Percentiles rank a stretch among this genome's conserved stretches.
These are phyloP conservation scores for Halocaridina rubra DNA, from an alignment of 2,888 invertebrate species.

Conservation along the genomic window DNA sequence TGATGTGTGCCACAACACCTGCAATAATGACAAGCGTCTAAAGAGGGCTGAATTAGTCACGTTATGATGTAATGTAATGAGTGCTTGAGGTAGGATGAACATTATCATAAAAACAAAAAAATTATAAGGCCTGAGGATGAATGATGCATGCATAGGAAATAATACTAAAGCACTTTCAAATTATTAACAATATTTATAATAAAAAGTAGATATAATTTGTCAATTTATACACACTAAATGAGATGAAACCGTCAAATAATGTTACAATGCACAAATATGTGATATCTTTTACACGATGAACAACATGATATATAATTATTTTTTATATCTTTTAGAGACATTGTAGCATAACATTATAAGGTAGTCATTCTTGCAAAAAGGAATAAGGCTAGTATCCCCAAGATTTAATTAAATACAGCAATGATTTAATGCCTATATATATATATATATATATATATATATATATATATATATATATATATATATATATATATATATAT, in stretches of 20 bases:
- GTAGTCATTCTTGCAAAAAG: conserved; percentile 17
- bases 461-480: too few relatives aligned
- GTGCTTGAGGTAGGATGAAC: conserved; percentile 52
- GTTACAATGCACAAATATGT: conserved; percentile 15
- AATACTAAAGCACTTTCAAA: neutral
- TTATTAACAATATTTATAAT: neutral
- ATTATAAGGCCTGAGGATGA: neutral
- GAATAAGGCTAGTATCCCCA: neutral
- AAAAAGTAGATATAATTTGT: neutral
- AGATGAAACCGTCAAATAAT: neutral
- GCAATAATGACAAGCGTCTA: too few relatives aligned
- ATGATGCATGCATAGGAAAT: neutral
- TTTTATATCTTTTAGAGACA: neutral
- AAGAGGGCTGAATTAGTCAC: neutral
- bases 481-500: too few relatives aligned
- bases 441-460: too few relatives aligned
- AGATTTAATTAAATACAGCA: neutral
- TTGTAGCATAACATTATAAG: neutral
- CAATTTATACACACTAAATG: conserved; percentile 12
- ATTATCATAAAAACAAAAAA: conserved; percentile 16
- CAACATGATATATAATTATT: neutral
- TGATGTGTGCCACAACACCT: neutral
- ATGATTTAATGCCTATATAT: neutral
- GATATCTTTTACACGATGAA: conserved; percentile 17
- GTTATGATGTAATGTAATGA: neutral